phyloP scores from a whole-genome alignment of 2,797 vertebrate genomes.

The Phyllotis vaccarum region DNA sequence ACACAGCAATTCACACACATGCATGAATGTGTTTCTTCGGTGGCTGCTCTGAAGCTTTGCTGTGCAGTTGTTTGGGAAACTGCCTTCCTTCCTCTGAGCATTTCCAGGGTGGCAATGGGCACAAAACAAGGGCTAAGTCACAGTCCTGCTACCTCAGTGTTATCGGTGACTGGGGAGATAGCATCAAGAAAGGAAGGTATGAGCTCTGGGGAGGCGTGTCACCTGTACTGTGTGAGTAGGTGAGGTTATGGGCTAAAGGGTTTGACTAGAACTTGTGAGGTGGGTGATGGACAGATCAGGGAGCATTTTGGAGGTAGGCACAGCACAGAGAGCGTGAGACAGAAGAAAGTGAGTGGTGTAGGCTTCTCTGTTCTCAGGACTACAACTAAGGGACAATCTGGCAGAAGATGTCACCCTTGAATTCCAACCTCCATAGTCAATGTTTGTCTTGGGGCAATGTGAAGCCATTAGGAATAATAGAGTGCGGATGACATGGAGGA shows the following conservation, averaged over 20 bases:
- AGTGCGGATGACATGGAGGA: background rate
- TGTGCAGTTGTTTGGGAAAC: background rate
- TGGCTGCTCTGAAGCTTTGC: background rate
- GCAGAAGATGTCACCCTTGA: background rate
- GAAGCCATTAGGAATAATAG: background rate
- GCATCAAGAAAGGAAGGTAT: rapidly evolving
- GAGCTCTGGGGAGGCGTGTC: background rate
- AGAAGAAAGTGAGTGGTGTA: too few relatives aligned
- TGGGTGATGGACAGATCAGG: background rate
- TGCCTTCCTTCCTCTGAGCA: background rate
- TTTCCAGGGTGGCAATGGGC: background rate
- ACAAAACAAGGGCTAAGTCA: background rate
- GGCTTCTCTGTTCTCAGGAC: background rate
- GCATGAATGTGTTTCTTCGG: background rate
- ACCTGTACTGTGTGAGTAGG: background rate
- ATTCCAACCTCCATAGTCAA: background rate
- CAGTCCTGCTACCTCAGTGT: background rate
- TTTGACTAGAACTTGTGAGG: background rate
- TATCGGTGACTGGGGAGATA: background rate
- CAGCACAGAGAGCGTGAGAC: rapidly evolving
- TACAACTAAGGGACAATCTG: background rate
- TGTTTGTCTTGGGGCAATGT: background rate
- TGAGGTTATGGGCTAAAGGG: too few relatives aligned
- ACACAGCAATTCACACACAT: background rate
- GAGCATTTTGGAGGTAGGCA: background rate